Evolutionary conservation across 2,113 vertebrate species (phyloP).

Genomic region (Pleuronectes platessa): DNA sequence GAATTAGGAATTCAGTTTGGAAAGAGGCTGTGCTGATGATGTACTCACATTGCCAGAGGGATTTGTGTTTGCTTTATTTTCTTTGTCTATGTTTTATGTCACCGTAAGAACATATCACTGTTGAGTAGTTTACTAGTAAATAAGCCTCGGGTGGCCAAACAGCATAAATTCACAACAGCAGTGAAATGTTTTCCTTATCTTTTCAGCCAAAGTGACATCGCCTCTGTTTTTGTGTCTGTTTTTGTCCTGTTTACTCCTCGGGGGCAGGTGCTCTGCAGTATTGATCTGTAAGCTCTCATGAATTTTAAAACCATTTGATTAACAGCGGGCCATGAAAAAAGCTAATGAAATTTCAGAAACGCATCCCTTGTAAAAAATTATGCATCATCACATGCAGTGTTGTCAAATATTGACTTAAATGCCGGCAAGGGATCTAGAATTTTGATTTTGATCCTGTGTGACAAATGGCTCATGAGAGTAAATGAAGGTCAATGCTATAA

Average conservation of each 20-base stretch:
- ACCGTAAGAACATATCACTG: neutral
- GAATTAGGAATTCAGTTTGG: slow-evolving; percentile 34
- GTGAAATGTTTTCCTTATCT: slow-evolving; percentile 21
- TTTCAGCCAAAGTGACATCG: slow-evolving; percentile 12
- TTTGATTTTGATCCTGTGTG: slow-evolving; percentile 43
- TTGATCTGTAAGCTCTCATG: slow-evolving; percentile 47
- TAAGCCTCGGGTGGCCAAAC: slow-evolving; percentile 15
- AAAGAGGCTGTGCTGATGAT: neutral
- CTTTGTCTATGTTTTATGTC: slow-evolving; percentile 12
- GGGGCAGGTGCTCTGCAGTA: slow-evolving; percentile 56
- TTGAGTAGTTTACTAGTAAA: slow-evolving; percentile 15
- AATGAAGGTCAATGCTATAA: slow-evolving; percentile 24
- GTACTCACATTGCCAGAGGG: neutral
- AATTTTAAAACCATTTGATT: slow-evolving; percentile 65
- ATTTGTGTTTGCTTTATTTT: neutral
- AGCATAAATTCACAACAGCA: slow-evolving; percentile 15
- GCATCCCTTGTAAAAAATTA: slow-evolving; percentile 26
- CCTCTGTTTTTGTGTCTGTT: slow-evolving; percentile 13
- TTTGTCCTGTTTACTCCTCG: slow-evolving; percentile 55
- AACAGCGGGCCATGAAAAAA: slow-evolving; percentile 40
- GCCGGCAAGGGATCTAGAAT: slow-evolving; percentile 41
- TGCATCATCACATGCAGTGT: slow-evolving; percentile 31
- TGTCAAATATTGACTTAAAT: slow-evolving; percentile 71
- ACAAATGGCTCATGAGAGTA: slow-evolving; percentile 30
- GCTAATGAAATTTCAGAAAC: slow-evolving; percentile 58